A percentile compares a stretch with the other conserved stretches of the same genome.
Conservation (phyloP, 2,113 vertebrate species). For the Periophthalmus modestus region DNA sequence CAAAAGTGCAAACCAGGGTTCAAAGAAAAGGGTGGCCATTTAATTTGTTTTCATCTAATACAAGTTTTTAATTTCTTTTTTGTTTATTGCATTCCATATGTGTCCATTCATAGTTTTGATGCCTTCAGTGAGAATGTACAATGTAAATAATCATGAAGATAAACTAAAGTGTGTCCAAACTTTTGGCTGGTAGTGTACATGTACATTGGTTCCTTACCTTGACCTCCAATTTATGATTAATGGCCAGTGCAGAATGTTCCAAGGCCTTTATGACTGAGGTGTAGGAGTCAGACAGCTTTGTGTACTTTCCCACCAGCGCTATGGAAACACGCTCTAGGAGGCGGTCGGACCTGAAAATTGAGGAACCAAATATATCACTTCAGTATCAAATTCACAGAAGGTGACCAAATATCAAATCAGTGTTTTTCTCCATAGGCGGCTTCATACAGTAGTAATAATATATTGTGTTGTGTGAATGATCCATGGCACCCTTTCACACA, state of each 20-base stretch:
- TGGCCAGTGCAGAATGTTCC: conserved; percentile 93
- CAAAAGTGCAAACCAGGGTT: too few species aligned
- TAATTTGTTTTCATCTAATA: too few species aligned
- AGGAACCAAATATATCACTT: neutral
- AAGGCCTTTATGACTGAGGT: conserved; percentile 96
- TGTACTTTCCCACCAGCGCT: conserved; percentile 96
- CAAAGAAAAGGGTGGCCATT: too few species aligned
- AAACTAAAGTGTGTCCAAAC: neutral
- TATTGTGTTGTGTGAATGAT: neutral
- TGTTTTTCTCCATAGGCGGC: neutral
- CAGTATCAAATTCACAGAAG: conserved; percentile 1
- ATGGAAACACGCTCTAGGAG: conserved; percentile 89
- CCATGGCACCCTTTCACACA: neutral
- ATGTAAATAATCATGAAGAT: neutral
- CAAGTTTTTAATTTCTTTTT: too few species aligned
- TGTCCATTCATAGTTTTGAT: too few species aligned
- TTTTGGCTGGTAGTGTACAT: neutral
- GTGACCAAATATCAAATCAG: neutral
- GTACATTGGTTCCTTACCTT: conserved; percentile 77
- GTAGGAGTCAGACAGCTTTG: conserved; percentile 94
- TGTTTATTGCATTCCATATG: too few species aligned
- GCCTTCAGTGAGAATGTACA: too few species aligned
- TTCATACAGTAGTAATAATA: neutral
- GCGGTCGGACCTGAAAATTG: conserved; percentile 84
- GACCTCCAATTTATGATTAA: conserved; percentile 95